Evolutionary conservation across 2,113 vertebrate species (phyloP).

Genomic region (Odontesthes bonariensis): DNA sequence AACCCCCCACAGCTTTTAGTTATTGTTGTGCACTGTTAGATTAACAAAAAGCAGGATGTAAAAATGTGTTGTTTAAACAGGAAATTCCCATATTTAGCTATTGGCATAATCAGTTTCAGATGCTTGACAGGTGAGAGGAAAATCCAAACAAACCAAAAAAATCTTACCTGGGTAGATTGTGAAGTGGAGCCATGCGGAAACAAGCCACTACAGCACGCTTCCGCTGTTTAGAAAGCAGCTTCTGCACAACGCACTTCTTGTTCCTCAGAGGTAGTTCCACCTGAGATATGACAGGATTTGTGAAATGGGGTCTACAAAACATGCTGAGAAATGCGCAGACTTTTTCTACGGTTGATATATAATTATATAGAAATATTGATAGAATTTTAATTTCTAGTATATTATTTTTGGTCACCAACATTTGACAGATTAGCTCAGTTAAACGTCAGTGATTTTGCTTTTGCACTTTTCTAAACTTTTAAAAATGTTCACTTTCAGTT

Average conservation of each 20-base stretch:
- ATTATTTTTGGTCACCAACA: no score
- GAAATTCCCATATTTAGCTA: background rate
- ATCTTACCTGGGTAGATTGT: constrained; percentile 95
- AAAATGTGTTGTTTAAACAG: background rate
- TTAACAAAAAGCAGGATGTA: constrained; percentile 33
- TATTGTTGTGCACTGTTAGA: constrained; percentile 58
- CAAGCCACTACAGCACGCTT: constrained; percentile 98
- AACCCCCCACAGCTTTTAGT: constrained; percentile 18
- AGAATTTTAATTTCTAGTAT: no score
- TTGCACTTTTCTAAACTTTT: no score
- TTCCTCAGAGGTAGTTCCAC: constrained; percentile 95
- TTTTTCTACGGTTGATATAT: no score
- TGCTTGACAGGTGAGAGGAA: background rate
- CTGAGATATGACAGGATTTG: constrained; percentile 68
- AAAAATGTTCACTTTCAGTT: no score
- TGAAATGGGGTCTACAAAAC: no score
- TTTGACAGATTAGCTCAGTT: no score
- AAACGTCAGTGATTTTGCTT: no score
- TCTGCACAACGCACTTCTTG: constrained; percentile 94
- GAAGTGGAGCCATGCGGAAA: constrained; percentile 98
- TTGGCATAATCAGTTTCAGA: constrained; percentile 12
- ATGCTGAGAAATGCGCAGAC: no score
- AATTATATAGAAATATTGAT: no score
- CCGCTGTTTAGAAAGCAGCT: constrained; percentile 97
- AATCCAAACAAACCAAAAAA: background rate